A percentile compares a stretch with the other conserved stretches of the same genome.
Conservation (phyloP, 2,113 vertebrate species). For the Alligator mississippiensis region DNA sequence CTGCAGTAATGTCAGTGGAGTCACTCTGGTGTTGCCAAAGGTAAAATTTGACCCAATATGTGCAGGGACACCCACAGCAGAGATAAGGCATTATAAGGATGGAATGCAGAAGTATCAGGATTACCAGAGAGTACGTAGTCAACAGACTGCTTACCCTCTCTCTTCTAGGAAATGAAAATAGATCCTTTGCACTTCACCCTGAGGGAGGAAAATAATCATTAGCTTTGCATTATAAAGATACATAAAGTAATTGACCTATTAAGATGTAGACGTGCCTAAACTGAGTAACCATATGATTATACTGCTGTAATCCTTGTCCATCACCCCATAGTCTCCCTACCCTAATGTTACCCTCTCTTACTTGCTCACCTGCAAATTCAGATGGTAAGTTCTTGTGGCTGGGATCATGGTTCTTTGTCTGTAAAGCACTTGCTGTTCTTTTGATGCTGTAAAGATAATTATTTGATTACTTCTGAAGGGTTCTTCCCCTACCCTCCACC, state of each 20-base stretch:
- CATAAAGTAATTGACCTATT: constrained; percentile 2
- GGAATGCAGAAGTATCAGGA: constrained; percentile 35
- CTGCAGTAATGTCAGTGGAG: background rate
- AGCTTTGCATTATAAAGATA: constrained; percentile 13
- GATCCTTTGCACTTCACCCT: constrained; percentile 14
- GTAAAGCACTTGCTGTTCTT: constrained; percentile 9
- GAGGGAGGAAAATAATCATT: constrained; percentile 25
- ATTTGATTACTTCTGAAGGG: background rate
- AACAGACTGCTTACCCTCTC: constrained; percentile 16
- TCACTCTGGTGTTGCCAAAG: background rate
- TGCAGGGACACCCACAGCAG: constrained; percentile 1
- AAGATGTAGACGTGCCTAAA: background rate
- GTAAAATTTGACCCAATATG: background rate
- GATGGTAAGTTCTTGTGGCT: background rate
- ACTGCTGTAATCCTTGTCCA: background rate
- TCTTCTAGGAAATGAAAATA: constrained; percentile 20
- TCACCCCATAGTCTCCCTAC: background rate
- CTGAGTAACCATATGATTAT: background rate
- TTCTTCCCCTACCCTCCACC: background rate
- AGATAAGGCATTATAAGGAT: constrained; percentile 52
- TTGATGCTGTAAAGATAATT: constrained; percentile 8
- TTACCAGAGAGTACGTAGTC: constrained; percentile 23
- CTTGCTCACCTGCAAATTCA: background rate
- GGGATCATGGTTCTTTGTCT: background rate
- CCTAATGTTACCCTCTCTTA: background rate